These are phyloP conservation scores for Atrina japonica DNA, from an alignment of 2,888 invertebrate species.

Conservation along the genomic window DNA sequence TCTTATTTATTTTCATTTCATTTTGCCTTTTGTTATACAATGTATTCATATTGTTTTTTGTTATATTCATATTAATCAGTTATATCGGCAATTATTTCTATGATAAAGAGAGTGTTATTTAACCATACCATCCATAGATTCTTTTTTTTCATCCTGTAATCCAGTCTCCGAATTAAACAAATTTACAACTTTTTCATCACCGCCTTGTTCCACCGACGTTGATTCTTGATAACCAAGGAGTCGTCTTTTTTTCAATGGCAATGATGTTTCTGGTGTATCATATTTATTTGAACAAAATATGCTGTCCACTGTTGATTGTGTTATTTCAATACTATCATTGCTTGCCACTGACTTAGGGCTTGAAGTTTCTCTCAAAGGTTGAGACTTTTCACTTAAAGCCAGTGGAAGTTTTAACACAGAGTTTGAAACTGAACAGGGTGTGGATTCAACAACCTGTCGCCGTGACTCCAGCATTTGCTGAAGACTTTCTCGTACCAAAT, in stretches of 20 bases:
- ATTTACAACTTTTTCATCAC: slow-evolving; percentile 3
- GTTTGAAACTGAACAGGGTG: not conserved
- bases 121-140: no score
- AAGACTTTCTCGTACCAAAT: not conserved
- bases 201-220: not conserved
- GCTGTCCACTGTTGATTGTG: slow-evolving; percentile 31
- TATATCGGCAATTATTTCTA: no score
- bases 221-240: slow-evolving; percentile 42
- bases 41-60: no score
- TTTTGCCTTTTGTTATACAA: no score
- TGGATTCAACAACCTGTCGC: not conserved
- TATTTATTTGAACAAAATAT: slow-evolving; percentile 30
- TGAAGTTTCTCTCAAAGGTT: not conserved
- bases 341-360: slow-evolving; percentile 33
- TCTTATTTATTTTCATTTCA: no score
- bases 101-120: no score
- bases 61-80: no score
- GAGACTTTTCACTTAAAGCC: not conserved
- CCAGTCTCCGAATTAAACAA: not conserved
- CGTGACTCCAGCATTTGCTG: slow-evolving; percentile 20
- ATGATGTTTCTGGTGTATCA: slow-evolving; percentile 47
- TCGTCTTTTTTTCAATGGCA: slow-evolving; percentile 61
- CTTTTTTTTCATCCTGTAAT: no score
- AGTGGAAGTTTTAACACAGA: slow-evolving; percentile 21
- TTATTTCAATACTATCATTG: slow-evolving; percentile 34